Conservation (phyloP, 2,888 invertebrate genomes). For the Dynastes hyllus region DNA sequence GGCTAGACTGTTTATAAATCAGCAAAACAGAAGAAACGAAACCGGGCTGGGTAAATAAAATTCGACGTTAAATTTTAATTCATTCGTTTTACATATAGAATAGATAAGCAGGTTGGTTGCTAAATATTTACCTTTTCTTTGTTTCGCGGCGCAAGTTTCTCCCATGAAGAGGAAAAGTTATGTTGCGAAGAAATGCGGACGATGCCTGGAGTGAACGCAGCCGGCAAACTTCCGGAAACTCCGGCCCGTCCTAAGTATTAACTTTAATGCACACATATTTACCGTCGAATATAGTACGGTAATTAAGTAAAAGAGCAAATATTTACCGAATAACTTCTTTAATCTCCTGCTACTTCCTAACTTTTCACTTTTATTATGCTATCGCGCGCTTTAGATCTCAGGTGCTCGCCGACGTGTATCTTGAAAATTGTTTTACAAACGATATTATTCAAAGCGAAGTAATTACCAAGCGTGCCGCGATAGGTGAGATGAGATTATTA, state of each 20-base stretch:
- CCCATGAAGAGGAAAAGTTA: constrained; percentile 7
- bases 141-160: not conserved
- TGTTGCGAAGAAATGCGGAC: constrained; percentile 4
- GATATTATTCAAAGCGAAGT: no score
- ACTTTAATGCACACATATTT: constrained; percentile 43
- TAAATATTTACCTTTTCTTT: constrained; percentile 21
- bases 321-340: constrained; percentile 40
- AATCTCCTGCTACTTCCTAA: not conserved
- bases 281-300: constrained; percentile 17
- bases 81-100: not conserved
- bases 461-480: no score
- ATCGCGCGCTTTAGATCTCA: not conserved
- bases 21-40: not conserved
- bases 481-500: no score
- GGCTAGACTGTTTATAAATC: not conserved
- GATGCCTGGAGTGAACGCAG: constrained; percentile 1
- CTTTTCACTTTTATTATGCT: not conserved
- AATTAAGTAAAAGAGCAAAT: constrained; percentile 40
- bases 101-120: not conserved
- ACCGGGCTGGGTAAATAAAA: not conserved
- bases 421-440: not conserved
- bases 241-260: constrained; percentile 30
- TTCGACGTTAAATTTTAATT: constrained; percentile 5
- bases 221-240: constrained; percentile 25
- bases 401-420: not conserved